Evolutionary conservation across 1,140 invertebrate species (phyloP).

Genomic region (Bilobella aurantiaca): DNA sequence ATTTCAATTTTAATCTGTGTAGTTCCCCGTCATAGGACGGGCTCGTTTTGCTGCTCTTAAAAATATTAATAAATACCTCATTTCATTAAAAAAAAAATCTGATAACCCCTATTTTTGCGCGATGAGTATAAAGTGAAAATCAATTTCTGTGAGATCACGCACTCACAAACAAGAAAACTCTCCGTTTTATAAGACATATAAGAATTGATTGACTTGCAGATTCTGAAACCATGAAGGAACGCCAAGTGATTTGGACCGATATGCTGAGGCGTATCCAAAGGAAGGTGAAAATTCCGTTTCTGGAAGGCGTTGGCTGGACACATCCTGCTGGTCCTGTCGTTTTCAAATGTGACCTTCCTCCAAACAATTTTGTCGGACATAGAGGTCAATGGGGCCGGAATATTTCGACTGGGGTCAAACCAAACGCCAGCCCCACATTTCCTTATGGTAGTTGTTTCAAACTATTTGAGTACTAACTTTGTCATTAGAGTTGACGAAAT

Average conservation of each 20-base stretch:
- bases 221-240: not conserved
- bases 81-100: too few species aligned
- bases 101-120: too few species aligned
- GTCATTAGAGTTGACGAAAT: too few species aligned
- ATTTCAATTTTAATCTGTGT: too few species aligned
- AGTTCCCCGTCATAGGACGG: too few species aligned
- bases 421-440: slow-evolving; percentile 2
- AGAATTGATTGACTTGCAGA: too few species aligned
- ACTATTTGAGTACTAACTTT: not conserved
- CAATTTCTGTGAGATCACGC: too few species aligned
- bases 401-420: slow-evolving; percentile 7
- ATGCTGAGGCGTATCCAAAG: slow-evolving; percentile 7
- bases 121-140: too few species aligned
- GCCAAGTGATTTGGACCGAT: slow-evolving; percentile 2
- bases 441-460: slow-evolving; percentile 11
- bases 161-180: too few species aligned
- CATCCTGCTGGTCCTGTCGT: slow-evolving; percentile 12
- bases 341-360: slow-evolving; percentile 22
- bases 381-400: slow-evolving; percentile 20
- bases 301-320: slow-evolving; percentile 8
- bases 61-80: not conserved
- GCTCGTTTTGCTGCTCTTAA: too few species aligned
- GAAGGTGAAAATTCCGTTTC: slow-evolving; percentile 15
- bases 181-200: too few species aligned
- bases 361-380: not conserved